These are phyloP conservation scores for Smittia sp. DNA, from an alignment of 2,888 invertebrate species.

Conservation along the genomic window DNA sequence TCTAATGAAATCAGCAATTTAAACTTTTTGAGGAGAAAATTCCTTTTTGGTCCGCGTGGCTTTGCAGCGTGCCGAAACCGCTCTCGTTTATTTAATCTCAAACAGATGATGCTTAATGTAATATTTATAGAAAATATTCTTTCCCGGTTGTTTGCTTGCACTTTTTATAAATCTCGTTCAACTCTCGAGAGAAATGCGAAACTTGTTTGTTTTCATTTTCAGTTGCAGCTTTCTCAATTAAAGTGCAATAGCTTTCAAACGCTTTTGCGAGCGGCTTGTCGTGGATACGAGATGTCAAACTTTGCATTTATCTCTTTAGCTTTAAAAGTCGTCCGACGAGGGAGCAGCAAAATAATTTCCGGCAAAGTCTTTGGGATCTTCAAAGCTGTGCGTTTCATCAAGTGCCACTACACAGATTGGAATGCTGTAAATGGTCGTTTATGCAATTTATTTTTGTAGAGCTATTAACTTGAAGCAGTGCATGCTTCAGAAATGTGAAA, in stretches of 20 bases:
- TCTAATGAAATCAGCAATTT: too few species aligned
- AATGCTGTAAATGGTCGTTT: not conserved
- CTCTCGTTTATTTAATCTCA: too few species aligned
- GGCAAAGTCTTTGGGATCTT: not conserved
- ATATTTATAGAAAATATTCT: constrained; percentile 28
- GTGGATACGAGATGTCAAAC: too few species aligned
- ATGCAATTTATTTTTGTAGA: not conserved
- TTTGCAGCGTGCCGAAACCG: too few species aligned
- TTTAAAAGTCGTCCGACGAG: too few species aligned
- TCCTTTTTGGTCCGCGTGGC: too few species aligned
- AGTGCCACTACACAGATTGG: not conserved
- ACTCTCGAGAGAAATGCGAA: not conserved
- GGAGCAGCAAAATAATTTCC: not conserved
- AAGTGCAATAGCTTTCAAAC: not conserved
- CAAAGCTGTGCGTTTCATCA: not conserved
- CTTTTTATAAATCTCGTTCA: not conserved
- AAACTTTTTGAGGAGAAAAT: too few species aligned
- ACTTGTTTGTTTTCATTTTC: not conserved
- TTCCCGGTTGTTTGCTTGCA: not conserved
- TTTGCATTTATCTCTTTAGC: too few species aligned
- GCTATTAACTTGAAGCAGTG: not conserved
- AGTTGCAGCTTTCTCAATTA: not conserved
- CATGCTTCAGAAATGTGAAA: too few species aligned
- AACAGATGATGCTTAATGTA: not conserved
- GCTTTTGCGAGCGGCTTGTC: too few species aligned